phyloP scores from a whole-genome alignment of 2,888 invertebrate species.

The Cryptocephalus primarius region DNA sequence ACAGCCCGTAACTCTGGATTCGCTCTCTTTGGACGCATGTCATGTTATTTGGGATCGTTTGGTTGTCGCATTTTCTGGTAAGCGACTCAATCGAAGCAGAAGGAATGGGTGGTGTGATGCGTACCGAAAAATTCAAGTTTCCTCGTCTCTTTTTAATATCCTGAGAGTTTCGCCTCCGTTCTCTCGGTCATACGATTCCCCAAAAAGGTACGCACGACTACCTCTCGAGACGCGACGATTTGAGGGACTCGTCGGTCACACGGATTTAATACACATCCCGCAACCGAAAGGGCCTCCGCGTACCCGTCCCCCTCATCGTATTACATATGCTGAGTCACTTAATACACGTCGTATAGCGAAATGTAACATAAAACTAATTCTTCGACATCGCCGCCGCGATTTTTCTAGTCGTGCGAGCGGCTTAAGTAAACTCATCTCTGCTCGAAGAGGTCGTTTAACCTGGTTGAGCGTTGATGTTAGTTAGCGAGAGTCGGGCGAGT shows the following conservation, averaged over 20 bases:
- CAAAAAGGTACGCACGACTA: neutral
- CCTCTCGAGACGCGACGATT: neutral
- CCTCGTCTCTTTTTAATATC: no score
- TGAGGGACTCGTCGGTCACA: slow-evolving; percentile 1
- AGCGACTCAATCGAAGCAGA: no score
- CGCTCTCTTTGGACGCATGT: no score
- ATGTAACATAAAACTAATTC: slow-evolving; percentile 19
- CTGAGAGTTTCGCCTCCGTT: no score
- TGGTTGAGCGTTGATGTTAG: neutral
- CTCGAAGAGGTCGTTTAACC: slow-evolving; percentile 15
- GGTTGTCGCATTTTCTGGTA: no score
- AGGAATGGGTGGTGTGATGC: no score
- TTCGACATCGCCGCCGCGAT: slow-evolving; percentile 10
- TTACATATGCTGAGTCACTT: slow-evolving; percentile 5
- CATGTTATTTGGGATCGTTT: no score
- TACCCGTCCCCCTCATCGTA: neutral
- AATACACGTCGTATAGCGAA: slow-evolving; percentile 8
- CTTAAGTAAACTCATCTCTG: slow-evolving; percentile 15
- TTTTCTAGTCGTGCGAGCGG: slow-evolving; percentile 20
- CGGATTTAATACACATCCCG: slow-evolving; percentile 1
- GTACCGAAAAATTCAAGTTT: no score
- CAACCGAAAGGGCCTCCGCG: neutral
- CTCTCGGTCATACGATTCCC: neutral
- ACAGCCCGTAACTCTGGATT: no score
- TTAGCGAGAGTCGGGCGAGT: slow-evolving; percentile 6